Base-by-base conservation (phyloP, 2,888 invertebrate species). In the Cephus rjabovi region DNA sequence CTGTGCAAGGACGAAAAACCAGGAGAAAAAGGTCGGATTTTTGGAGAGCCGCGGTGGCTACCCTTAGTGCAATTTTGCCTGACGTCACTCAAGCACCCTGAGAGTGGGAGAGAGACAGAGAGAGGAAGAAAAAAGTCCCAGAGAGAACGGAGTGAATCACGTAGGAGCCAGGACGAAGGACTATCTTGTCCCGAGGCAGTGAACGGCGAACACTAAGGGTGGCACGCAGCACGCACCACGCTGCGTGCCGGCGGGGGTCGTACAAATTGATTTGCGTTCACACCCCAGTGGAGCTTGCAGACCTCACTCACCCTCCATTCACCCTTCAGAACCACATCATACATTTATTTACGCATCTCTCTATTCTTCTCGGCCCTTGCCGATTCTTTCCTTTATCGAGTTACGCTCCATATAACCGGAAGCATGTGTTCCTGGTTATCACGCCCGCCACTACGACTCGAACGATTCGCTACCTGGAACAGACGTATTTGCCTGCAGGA, bases 241-340 rank as follows among this genome's bases (percentile, higher is more conserved):
- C 76, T 79, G 84, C 86, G 84, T 86, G 85, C 85, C 81, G 80
- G 89, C 88, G 86, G 87, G 90, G 87, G 89, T 87, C 87, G 88
- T 84, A 88, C 90, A 91, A 91, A 91, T 91, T 91, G 91, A 91
- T 91, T 91, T 91, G 91, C 91, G 90, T 91, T 91, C 91, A 91
- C 91, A 91, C 91, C 91, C 91, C 86, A 88, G 79, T 86, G 86
- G 81, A 83, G 85, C 85, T 85, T 76, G 81, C 82, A 80, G 81
- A 76, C 75, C 75, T 69, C 77, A 79, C 81, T 81, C 78, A 81
- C 81, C 83, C 83, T 82, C 80, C 83, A 85, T 84, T 87, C 84
- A 86, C 86, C 88, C 85, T 86, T 88, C 86, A 87, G 86, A 88
- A 87, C 86, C 87, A 88, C 88, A 88, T 88, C 88, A 86, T 87